Evolutionary conservation across 2,113 vertebrate genomes (phyloP).

Genomic region (Mesitornis unicolor): DNA sequence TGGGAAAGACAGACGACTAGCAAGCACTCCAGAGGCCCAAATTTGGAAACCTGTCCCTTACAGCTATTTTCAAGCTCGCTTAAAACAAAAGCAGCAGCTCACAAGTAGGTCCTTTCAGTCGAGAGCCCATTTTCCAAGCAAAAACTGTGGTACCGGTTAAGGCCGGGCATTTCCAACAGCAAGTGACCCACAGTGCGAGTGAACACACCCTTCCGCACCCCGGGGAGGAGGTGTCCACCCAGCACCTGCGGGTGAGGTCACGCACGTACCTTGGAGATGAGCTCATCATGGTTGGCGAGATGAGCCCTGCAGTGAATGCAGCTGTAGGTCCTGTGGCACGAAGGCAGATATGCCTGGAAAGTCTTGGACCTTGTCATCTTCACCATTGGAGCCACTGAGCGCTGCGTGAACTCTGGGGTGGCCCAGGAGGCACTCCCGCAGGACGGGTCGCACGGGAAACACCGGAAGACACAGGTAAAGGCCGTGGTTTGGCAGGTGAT

Average conservation of each 20-base stretch:
- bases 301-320: conserved; percentile 98
- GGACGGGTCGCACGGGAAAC: conserved; percentile 98
- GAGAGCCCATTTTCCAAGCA: not conserved
- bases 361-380: conserved; percentile 99
- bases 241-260: not conserved
- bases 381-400: conserved; percentile 89
- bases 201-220: not conserved
- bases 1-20: not conserved
- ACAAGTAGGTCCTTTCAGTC: not conserved
- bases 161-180: not conserved
- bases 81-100: not conserved
- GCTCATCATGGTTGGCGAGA: conserved; percentile 97
- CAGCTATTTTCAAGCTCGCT: not conserved
- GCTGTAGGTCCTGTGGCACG: conserved; percentile 97
- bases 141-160: not conserved
- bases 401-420: conserved; percentile 82
- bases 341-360: conserved; percentile 97
- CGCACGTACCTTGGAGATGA: conserved; percentile 92
- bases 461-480: conserved; percentile 99
- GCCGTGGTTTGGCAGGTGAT: conserved; percentile 90
- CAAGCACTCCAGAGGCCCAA: not conserved
- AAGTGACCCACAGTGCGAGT: accelerated
- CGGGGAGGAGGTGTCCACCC: not conserved
- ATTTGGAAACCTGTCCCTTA: not conserved
- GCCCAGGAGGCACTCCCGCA: conserved; percentile 97